phyloP scores from a whole-genome alignment of 2,113 vertebrate species.

The Channa maculata region DNA sequence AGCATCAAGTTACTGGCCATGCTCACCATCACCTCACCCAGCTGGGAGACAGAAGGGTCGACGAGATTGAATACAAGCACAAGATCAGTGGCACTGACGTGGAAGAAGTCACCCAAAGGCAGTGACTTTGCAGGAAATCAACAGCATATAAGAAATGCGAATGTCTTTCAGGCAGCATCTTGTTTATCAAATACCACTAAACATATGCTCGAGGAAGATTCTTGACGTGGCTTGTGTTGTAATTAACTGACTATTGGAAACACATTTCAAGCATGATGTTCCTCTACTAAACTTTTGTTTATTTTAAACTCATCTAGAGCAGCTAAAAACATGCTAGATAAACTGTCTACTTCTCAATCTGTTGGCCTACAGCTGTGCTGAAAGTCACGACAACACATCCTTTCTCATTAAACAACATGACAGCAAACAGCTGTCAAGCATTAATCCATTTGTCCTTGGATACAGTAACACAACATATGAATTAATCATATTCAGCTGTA shows the following conservation, averaged over 20 bases:
- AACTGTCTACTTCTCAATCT: no score
- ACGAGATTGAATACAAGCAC: background rate
- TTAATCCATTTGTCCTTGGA: conserved; percentile 20
- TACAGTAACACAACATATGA: background rate
- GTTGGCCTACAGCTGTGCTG: conserved; percentile 18
- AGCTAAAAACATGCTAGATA: background rate
- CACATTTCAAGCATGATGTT: conserved; percentile 12
- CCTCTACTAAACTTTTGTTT: background rate
- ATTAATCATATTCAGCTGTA: background rate
- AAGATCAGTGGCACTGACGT: background rate
- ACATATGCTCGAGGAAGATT: conserved; percentile 12
- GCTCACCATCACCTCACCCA: conserved; percentile 96
- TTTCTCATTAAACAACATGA: conserved; percentile 35
- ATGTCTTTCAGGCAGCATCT: background rate
- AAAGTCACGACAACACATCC: conserved; percentile 22
- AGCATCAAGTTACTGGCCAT: conserved; percentile 98
- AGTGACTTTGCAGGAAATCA: background rate
- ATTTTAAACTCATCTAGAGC: background rate
- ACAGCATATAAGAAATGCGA: background rate
- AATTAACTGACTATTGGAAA: conserved; percentile 20
- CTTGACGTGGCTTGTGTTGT: background rate
- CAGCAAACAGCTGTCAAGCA: conserved; percentile 38
- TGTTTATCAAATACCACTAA: conserved; percentile 24
- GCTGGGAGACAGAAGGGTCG: conserved; percentile 72
- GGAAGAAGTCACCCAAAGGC: background rate